Evolutionary conservation across 2,113 vertebrate genomes (phyloP), one percentile per base, ranked within the genome.

Genomic region (Cercocebus atys): DNA sequence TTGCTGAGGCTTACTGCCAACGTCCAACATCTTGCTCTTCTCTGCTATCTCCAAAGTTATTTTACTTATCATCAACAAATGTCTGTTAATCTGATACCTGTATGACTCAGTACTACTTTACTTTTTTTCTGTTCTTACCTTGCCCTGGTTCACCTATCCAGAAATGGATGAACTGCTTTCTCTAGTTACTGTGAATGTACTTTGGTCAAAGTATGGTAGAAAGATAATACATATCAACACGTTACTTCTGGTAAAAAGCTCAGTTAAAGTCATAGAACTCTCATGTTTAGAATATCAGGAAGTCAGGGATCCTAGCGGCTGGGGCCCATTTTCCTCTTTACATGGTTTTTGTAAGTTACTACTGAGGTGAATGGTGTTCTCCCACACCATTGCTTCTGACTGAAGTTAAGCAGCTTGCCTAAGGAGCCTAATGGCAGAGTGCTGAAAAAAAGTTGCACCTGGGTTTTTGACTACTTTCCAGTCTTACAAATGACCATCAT

Each of bases 191-290:
- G 25, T 11, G 45, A 90, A 87, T 89, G 68, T 89, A 70, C 96
- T 98, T 96, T 82, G 88, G 95, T 95, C 93, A 97, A 96, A 97
- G 81, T 91, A 95, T 16, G 25, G 38, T 3, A 2, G 90, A 98
- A 96, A 85, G 91, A 88, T 35, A 95, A 57, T 0, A 0, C 88
- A 0, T 84, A 88, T 76, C n/a, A 81, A 92, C 45, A 78, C 6
- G 2, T 94, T 88, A 0, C 0, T 87, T 97, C 95, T 66, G 8
- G 0, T 88, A 81, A 95, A 95, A 94, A 92, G 0, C 55, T 93
- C 16, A 50, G 73, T 57, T 98, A 95, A 59, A 91, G 66, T 52
- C 94, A 97, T 81, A 88, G 94, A 94, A 97, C 92, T 82, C 52
- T 92, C 66, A 43, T 47, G 88, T n/a, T 81, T 57, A 76, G 55